Evolutionary conservation across 2,113 vertebrate genomes (phyloP).

Genomic region (Phylloscopus trochilus): DNA sequence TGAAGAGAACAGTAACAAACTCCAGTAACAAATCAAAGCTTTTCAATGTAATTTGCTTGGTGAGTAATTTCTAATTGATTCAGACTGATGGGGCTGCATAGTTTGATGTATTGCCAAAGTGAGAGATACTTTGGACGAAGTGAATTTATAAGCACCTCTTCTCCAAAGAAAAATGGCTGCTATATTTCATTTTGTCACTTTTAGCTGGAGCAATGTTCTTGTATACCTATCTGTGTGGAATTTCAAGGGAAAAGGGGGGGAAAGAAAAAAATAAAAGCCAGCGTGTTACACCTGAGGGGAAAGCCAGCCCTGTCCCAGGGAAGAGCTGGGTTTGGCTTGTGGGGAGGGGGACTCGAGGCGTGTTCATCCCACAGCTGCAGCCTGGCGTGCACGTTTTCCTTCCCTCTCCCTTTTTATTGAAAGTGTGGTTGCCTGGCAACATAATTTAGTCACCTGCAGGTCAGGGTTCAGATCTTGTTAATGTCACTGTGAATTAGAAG

Average conservation of each 20-base stretch:
- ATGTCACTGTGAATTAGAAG: constrained; percentile 68
- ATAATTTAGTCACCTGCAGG: constrained; percentile 66
- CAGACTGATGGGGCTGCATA: constrained; percentile 72
- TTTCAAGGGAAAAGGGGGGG: background rate
- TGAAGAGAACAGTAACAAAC: constrained; percentile 68
- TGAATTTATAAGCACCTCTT: constrained; percentile 76
- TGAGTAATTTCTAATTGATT: constrained; percentile 86
- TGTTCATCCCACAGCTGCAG: background rate
- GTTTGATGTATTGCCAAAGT: constrained; percentile 75
- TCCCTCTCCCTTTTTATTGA: background rate
- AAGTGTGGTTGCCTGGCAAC: constrained; percentile 65
- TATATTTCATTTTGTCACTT: constrained; percentile 81
- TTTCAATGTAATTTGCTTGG: constrained; percentile 76
- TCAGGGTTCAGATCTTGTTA: constrained; percentile 68
- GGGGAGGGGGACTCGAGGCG: background rate
- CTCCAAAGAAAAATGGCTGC: constrained; percentile 77
- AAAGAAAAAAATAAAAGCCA: background rate
- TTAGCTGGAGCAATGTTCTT: constrained; percentile 65
- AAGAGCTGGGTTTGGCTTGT: background rate
- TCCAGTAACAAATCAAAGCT: constrained; percentile 74
- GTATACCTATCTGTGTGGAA: constrained; percentile 30
- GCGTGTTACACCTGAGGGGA: background rate
- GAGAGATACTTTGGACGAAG: constrained; percentile 68
- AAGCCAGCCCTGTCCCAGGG: background rate
- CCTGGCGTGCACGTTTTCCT: background rate